These are phyloP conservation scores for Octomys mimax DNA, from an alignment of 2,797 vertebrate species.

Conservation along the genomic window DNA sequence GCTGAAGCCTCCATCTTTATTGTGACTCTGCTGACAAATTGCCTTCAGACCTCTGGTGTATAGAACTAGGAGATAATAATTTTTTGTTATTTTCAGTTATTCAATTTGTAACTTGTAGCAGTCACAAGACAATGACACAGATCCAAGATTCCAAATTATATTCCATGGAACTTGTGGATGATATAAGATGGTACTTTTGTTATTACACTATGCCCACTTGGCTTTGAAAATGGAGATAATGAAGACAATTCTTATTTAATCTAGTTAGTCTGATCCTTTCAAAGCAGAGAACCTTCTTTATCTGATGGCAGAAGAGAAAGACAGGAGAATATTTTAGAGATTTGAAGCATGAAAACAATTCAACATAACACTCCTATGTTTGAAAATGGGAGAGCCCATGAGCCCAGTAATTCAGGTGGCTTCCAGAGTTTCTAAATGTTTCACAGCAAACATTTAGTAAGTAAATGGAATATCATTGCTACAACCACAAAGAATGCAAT, in stretches of 20 bases:
- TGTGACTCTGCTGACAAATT: not conserved
- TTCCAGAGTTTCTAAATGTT: slow-evolving; percentile 18
- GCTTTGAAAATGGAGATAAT: not conserved
- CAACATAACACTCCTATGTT: not conserved
- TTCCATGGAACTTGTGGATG: not conserved
- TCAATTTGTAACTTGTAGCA: not conserved
- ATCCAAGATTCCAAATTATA: not conserved
- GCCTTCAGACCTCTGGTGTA: not conserved
- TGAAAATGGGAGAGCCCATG: not conserved
- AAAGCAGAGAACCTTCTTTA: slow-evolving; percentile 14
- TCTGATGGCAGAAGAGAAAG: not conserved
- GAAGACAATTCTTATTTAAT: not conserved
- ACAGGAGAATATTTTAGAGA: not conserved
- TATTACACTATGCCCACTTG: not conserved
- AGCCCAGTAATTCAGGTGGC: not conserved
- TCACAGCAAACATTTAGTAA: not conserved
- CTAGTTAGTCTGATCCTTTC: not conserved
- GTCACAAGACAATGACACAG: not conserved
- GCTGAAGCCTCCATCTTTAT: not conserved
- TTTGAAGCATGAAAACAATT: slow-evolving; percentile 13
- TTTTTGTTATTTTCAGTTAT: not conserved
- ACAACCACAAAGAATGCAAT: not conserved
- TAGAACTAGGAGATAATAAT: not conserved
- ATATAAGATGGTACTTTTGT: not conserved
- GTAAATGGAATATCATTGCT: not conserved